A percentile compares a stretch with the other conserved stretches of the same genome.
Evolutionary conservation across 2,888 invertebrate genomes (phyloP).

Genomic region (Rugalucina vietnamica): DNA sequence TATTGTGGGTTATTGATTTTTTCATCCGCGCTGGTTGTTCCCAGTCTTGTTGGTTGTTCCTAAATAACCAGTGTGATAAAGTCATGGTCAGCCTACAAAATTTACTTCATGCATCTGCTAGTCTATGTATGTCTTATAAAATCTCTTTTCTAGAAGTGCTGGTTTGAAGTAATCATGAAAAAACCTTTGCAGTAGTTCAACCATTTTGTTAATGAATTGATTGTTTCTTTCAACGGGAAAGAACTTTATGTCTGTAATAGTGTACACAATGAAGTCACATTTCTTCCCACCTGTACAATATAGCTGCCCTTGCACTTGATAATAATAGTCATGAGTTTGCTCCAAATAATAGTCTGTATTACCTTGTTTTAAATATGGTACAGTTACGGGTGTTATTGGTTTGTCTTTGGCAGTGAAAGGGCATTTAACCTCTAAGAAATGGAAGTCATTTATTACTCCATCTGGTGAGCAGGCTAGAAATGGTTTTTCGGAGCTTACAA

Average conservation of each 20-base stretch:
- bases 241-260: background rate
- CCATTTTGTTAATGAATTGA: background rate
- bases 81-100: too few species aligned
- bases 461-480: slow-evolving; percentile 46
- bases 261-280: slow-evolving; percentile 1
- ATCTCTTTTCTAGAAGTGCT: slow-evolving; percentile 7
- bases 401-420: slow-evolving; percentile 23
- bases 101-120: too few species aligned
- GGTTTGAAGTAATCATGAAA: background rate
- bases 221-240: background rate
- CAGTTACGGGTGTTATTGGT: background rate
- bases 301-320: slow-evolving; percentile 1
- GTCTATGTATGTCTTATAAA: background rate
- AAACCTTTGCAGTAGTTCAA: background rate
- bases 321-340: background rate
- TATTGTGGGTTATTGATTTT: too few species aligned
- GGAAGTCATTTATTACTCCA: slow-evolving; percentile 28
- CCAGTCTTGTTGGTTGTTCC: too few species aligned
- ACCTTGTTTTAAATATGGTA: background rate
- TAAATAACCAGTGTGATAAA: too few species aligned
- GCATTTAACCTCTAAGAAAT: slow-evolving; percentile 44
- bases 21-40: too few species aligned
- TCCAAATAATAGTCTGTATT: background rate
- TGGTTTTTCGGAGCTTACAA: background rate
- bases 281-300: background rate